phyloP scores from a whole-genome alignment of 2,888 invertebrate genomes.

The Cordilura impudica region DNA sequence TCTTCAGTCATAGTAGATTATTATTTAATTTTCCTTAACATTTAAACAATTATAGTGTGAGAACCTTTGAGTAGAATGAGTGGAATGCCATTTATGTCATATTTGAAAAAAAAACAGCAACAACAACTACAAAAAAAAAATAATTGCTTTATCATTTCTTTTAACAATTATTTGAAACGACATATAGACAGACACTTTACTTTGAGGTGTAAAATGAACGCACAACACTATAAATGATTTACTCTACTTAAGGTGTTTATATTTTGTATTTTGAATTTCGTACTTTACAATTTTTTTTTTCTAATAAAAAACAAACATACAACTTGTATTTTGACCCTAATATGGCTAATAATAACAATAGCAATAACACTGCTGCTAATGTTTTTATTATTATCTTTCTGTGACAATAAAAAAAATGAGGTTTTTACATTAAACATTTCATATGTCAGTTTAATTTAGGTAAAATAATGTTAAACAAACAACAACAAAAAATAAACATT shows the following conservation, averaged over 20 bases:
- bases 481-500: background rate
- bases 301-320: background rate
- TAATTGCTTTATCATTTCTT: background rate
- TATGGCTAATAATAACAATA: constrained; percentile 7
- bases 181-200: constrained; percentile 19
- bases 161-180: constrained; percentile 25
- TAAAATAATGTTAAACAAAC: background rate
- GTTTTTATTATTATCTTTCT: background rate
- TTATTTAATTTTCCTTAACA: background rate
- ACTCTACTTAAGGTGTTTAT: constrained; percentile 23
- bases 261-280: background rate
- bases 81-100: background rate
- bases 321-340: constrained; percentile 16
- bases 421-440: background rate
- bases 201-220: constrained; percentile 26
- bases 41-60: background rate
- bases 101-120: background rate
- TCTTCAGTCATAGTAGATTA: background rate
- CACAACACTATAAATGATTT: constrained; percentile 29
- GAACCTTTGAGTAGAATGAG: background rate
- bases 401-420: background rate
- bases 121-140: too few relatives aligned
- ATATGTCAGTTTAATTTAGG: background rate
- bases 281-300: constrained; percentile 15
- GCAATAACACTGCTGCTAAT: background rate